phyloP scores from a whole-genome alignment of 2,113 vertebrate genomes.

The Ceuthmochares aereus region DNA sequence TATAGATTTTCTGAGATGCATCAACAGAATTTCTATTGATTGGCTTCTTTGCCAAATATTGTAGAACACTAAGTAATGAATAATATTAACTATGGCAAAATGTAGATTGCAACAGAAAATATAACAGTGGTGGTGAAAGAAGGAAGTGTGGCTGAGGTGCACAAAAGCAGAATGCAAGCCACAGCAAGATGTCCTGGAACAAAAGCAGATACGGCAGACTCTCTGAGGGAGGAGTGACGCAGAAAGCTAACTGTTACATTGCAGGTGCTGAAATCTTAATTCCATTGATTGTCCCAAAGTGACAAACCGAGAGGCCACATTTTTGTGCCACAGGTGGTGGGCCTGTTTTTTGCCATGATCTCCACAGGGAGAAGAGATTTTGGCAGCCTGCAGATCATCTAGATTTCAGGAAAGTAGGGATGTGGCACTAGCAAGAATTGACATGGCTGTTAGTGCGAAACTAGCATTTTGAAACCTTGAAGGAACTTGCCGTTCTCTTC shows the following conservation, averaged over 20 bases:
- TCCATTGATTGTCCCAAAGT: background rate
- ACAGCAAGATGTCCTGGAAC: background rate
- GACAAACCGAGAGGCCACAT: background rate
- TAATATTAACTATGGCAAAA: constrained; percentile 24
- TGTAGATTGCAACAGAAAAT: background rate
- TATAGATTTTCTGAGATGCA: constrained; percentile 12
- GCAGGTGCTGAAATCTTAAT: constrained; percentile 13
- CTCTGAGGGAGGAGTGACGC: background rate
- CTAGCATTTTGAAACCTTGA: background rate
- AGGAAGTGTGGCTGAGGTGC: background rate
- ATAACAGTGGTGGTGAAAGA: background rate
- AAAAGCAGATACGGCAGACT: background rate
- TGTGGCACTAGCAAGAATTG: background rate
- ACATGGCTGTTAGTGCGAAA: background rate
- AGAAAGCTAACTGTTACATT: constrained; percentile 5
- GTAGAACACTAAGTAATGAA: constrained; percentile 1
- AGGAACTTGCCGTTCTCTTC: constrained; percentile 9
- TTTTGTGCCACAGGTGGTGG: background rate
- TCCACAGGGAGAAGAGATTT: background rate
- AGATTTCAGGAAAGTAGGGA: background rate
- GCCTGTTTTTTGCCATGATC: background rate
- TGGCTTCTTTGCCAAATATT: constrained; percentile 7
- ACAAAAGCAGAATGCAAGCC: background rate
- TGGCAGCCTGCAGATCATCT: background rate
- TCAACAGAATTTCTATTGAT: constrained; percentile 23